Evolutionary conservation across 2,888 invertebrate species (phyloP), one percentile per base, ranked within the genome.

Genomic region (Chromoteleia sp.): DNA sequence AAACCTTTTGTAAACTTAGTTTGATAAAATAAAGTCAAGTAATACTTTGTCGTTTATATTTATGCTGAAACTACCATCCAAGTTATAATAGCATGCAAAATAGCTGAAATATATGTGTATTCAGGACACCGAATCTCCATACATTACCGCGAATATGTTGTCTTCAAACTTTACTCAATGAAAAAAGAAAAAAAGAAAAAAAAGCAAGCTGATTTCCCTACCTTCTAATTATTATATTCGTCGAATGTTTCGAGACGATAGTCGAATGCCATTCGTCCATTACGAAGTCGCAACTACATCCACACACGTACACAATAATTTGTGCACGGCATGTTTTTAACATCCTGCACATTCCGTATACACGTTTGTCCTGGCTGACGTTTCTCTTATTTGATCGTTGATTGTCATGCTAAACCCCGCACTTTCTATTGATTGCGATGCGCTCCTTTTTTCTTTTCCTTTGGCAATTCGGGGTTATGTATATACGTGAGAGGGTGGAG

Each of bases 391-490:
- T 88, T 88, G 88, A 88, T 89, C 88, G 87, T 88, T 88, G 89
- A 89, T 89, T 89, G 88, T 89, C 89, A 89, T 89, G 88, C 89
- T 87, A 89, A 88, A 89, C 84, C 87, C 86, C 85, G 84, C 86
- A 86, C 86, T 85, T 87, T 85, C 85, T 87, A 88, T 88, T 87
- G 88, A 88, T 88, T 87, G 87, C 75, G 63, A 81, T 76, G 84
- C 82, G 59, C 74, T 67, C 79, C 81, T 78, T 75, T 76, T 80
- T 78, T 71, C 71, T 80, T 84, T 77, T 80, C 80, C 48, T 80
- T 75, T 45, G 76, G 52, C 75, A 81, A 71, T 81, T 71, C 58
- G 76, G 70, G 76, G 73, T 43, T 80, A 50, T 65, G 80, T 81
- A 48, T 78, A 50, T 81, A 70, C 63, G 80, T 65, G 70, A 43